phyloP scores from a whole-genome alignment of 2,888 invertebrate genomes.

The Tenthredo distinguenda region DNA sequence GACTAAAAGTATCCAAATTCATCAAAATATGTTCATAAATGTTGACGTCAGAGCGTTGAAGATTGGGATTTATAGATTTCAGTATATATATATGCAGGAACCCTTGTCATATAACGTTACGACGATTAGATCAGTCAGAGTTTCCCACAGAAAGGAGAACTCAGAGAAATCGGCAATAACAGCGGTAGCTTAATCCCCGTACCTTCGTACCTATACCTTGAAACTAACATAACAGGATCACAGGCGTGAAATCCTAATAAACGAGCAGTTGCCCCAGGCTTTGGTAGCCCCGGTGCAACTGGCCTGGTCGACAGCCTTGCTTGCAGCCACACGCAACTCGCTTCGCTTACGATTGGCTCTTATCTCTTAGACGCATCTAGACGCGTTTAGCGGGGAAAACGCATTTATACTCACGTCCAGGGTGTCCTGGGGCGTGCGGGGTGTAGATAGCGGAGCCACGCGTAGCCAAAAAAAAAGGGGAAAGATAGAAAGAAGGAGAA shows the following conservation, averaged over 20 bases:
- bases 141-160: conserved; percentile 35
- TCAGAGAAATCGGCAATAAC: conserved; percentile 31
- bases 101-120: conserved; percentile 16
- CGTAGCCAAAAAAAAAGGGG: conserved; percentile 26
- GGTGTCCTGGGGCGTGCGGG: conserved; percentile 60
- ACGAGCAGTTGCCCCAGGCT: conserved; percentile 70
- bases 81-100: neutral
- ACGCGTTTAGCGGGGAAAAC: conserved; percentile 65
- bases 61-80: neutral
- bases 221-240: conserved; percentile 67
- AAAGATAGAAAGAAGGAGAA: conserved; percentile 17
- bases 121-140: conserved; percentile 21
- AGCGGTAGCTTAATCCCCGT: conserved; percentile 23
- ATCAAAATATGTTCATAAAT: neutral
- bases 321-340: conserved; percentile 42
- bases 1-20: neutral
- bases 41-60: neutral
- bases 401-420: conserved; percentile 59
- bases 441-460: conserved; percentile 64
- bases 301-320: conserved; percentile 53
- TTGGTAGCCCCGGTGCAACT: conserved; percentile 61
- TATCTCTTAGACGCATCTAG: conserved; percentile 69
- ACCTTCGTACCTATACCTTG: neutral
- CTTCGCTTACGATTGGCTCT: conserved; percentile 57
- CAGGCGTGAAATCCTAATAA: conserved; percentile 75